A percentile compares a stretch with the other conserved stretches of the same genome.
Conservation (phyloP, 1,140 invertebrate genomes). For the Drosophila ficusphila region DNA sequence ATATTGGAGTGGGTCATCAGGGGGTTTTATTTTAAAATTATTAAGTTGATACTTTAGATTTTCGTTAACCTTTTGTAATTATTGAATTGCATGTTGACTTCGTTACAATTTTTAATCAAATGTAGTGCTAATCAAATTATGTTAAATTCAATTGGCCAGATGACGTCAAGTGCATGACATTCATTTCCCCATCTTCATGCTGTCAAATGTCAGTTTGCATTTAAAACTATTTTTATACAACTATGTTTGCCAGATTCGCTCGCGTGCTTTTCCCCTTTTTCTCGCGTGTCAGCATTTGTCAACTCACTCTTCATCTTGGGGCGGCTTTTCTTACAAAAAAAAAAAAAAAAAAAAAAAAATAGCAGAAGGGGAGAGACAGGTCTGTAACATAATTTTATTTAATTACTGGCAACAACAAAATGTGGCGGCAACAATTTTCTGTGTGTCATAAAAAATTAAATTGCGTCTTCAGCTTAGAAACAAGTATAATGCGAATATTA, state of each 20-base stretch:
- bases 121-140: slow-evolving; percentile 50
- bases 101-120: too few species aligned
- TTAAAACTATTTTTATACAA: slow-evolving; percentile 61
- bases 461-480: slow-evolving; percentile 31
- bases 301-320: slow-evolving; percentile 29
- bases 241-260: slow-evolving; percentile 40
- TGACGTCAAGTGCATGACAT: slow-evolving; percentile 40
- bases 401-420: slow-evolving; percentile 66
- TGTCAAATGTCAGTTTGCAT: slow-evolving; percentile 35
- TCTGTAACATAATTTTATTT: slow-evolving; percentile 75
- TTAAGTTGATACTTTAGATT: not conserved
- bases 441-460: slow-evolving; percentile 77
- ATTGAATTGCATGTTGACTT: not conserved
- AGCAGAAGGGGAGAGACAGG: slow-evolving; percentile 31
- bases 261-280: slow-evolving; percentile 1
- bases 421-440: slow-evolving; percentile 62
- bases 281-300: slow-evolving; percentile 71
- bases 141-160: slow-evolving; percentile 31
- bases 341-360: too few species aligned
- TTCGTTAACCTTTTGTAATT: too few species aligned
- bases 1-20: not conserved
- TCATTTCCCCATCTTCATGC: slow-evolving; percentile 3
- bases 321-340: slow-evolving; percentile 16
- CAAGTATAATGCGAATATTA: not conserved
- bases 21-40: not conserved